phyloP scores from a whole-genome alignment of 2,113 vertebrate genomes.

The Vulpes vulpes region DNA sequence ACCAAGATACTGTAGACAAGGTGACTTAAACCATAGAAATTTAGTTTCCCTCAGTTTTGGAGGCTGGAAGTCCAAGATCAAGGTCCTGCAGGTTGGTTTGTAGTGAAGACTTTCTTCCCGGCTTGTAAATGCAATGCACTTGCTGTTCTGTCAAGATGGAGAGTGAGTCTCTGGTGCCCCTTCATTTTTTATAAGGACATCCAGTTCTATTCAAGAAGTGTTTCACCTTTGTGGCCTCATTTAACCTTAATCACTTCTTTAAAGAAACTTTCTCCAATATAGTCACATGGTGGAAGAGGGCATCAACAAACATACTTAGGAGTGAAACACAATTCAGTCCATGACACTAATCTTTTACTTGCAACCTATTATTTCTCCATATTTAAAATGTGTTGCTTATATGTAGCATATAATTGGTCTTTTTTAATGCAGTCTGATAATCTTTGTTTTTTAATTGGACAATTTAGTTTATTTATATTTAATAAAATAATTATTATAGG shows the following conservation, averaged over 20 bases:
- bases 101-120: neutral
- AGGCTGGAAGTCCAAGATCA: neutral
- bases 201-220: neutral
- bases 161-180: neutral
- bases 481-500: neutral
- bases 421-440: neutral
- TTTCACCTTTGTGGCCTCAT: neutral
- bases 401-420: neutral
- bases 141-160: neutral
- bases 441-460: constrained; percentile 1
- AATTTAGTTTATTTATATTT: neutral
- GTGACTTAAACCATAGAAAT: neutral
- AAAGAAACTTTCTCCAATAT: neutral
- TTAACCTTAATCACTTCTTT: neutral
- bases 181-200: neutral
- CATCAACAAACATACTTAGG: neutral
- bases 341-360: neutral
- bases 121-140: neutral
- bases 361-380: neutral
- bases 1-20: neutral
- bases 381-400: neutral
- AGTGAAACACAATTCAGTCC: neutral
- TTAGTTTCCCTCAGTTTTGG: neutral
- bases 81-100: neutral
- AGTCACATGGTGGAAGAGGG: neutral